Conservation (phyloP, 1,140 invertebrate species). For the Teleopsis dalmanni region DNA sequence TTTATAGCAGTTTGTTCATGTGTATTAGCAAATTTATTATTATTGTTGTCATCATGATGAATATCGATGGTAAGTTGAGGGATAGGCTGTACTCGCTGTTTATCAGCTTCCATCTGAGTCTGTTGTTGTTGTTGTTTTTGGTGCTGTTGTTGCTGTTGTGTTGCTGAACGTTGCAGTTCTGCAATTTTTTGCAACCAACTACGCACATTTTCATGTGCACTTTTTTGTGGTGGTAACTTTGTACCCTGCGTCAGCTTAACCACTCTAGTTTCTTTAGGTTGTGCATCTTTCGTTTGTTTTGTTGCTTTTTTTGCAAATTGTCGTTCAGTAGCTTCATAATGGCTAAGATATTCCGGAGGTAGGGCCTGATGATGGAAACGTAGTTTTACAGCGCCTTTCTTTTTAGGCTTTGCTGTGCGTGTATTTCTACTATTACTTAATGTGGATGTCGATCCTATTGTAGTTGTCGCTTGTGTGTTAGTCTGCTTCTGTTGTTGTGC, state of each 20-base stretch:
- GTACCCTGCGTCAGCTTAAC: constrained; percentile 4
- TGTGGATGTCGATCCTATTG: neutral
- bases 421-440: constrained; percentile 1
- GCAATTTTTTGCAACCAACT: constrained; percentile 65
- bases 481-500: constrained; percentile 21
- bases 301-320: constrained; percentile 9
- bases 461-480: neutral
- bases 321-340: constrained; percentile 66
- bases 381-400: constrained; percentile 64
- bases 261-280: neutral
- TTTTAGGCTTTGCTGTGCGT: constrained; percentile 22
- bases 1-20: neutral
- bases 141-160: too few species aligned
- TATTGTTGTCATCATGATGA: constrained; percentile 5
- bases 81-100: neutral
- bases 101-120: neutral
- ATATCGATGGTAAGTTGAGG: neutral
- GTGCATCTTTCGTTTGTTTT: constrained; percentile 14
- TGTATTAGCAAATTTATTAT: constrained; percentile 5
- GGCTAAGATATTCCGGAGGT: constrained; percentile 68
- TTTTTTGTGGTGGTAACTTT: constrained; percentile 25
- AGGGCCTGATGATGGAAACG: constrained; percentile 76
- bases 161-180: constrained; percentile 51
- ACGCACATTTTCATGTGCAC: constrained; percentile 55
- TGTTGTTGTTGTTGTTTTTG: constrained; percentile 3